phyloP scores from a whole-genome alignment of 2,797 vertebrate species.

The Pitangus sulphuratus region DNA sequence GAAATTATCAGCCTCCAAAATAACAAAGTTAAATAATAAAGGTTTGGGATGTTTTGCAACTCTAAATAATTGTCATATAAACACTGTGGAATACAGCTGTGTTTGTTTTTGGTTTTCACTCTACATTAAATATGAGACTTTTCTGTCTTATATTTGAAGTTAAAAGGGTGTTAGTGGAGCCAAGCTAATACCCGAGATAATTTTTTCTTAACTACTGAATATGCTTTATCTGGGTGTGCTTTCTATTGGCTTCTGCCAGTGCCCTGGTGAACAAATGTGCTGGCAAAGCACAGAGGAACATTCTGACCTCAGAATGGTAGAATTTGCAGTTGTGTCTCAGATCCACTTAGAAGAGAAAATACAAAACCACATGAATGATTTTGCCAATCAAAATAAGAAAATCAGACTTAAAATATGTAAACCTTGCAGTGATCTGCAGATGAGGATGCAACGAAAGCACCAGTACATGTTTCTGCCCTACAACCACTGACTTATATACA shows the following conservation, averaged over 20 bases:
- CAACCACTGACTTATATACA: neutral
- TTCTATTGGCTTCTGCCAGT: neutral
- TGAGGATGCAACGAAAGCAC: neutral
- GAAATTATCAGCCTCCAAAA: neutral
- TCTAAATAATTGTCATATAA: neutral
- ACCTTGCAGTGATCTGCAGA: neutral
- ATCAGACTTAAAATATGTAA: neutral
- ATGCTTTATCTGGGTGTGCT: neutral
- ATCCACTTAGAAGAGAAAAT: neutral
- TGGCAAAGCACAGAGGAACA: neutral
- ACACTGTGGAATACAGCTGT: neutral
- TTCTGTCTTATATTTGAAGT: neutral
- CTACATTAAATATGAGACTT: neutral
- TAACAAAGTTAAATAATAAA: neutral
- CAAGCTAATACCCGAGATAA: neutral
- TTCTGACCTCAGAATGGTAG: neutral
- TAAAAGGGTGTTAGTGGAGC: neutral
- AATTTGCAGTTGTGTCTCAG: neutral
- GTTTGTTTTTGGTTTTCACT: slow-evolving; percentile 2
- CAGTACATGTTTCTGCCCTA: neutral
- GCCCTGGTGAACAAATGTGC: neutral
- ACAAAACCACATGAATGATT: neutral
- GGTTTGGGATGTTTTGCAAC: neutral
- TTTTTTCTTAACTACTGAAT: neutral
- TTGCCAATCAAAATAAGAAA: neutral